Percentiles rank a stretch among this genome's conserved stretches.
Evolutionary conservation across 2,888 invertebrate genomes (phyloP).

Genomic region (Tachystola acroxantha): DNA sequence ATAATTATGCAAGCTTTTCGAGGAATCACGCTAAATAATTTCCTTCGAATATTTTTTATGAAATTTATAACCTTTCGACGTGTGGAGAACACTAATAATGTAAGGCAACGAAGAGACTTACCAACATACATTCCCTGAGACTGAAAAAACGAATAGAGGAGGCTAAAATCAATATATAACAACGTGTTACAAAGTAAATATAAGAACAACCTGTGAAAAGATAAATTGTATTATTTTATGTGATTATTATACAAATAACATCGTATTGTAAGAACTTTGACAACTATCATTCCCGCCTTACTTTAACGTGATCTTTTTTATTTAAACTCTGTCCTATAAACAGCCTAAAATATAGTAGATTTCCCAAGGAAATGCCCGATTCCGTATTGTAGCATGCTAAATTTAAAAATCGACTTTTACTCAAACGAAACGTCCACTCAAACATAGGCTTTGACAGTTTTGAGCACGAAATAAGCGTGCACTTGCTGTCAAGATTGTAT

Average conservation of each 20-base stretch:
- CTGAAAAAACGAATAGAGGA: slow-evolving; percentile 64
- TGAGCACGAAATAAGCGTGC: too few species aligned
- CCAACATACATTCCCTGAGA: slow-evolving; percentile 76
- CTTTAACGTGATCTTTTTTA: slow-evolving; percentile 32
- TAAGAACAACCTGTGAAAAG: slow-evolving; percentile 2
- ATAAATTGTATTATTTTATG: slow-evolving; percentile 24
- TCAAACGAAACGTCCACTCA: too few species aligned
- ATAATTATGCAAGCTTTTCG: too few species aligned
- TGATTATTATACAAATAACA: slow-evolving; percentile 40
- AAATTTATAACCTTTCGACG: slow-evolving; percentile 51
- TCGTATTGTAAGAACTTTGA: slow-evolving; percentile 30
- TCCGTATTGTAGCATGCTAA: too few species aligned
- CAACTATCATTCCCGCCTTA: slow-evolving; percentile 45
- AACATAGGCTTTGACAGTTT: too few species aligned
- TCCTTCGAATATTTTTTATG: slow-evolving; percentile 70
- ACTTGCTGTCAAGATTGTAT: too few species aligned
- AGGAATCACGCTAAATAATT: too few species aligned
- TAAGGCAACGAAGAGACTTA: slow-evolving; percentile 77
- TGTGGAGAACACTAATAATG: slow-evolving; percentile 55
- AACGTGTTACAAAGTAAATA: slow-evolving; percentile 38
- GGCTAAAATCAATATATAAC: slow-evolving; percentile 62
- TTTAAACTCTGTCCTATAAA: slow-evolving; percentile 42
- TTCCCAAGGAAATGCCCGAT: too few species aligned
- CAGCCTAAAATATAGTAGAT: too few species aligned
- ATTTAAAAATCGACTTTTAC: too few species aligned